A percentile compares a stretch with the other conserved stretches of the same genome.
Evolutionary conservation across 2,888 invertebrate species (phyloP).

Genomic region (Xanthia icteritia): DNA sequence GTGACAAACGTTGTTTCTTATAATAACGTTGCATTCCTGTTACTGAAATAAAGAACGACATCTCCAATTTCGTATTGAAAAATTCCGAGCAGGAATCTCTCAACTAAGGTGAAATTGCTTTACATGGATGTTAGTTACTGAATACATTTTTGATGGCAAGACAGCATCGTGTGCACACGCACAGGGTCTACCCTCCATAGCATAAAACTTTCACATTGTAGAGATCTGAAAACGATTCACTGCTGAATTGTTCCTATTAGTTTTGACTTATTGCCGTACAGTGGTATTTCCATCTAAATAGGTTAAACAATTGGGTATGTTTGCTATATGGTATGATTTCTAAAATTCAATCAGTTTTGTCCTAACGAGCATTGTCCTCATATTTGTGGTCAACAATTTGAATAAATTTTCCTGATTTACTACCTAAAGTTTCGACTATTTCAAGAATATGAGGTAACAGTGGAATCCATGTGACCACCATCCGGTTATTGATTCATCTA

Average conservation of each 20-base stretch:
- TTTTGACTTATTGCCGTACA: neutral
- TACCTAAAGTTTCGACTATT: slow-evolving; percentile 28
- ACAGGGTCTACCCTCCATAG: neutral
- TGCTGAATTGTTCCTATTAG: neutral
- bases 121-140: neutral
- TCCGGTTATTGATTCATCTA: slow-evolving; percentile 32
- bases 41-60: neutral
- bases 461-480: neutral
- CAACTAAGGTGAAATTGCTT: neutral
- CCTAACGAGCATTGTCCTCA: slow-evolving; percentile 1
- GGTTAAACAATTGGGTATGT: neutral
- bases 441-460: slow-evolving; percentile 37
- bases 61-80: neutral
- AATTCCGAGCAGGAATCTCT: neutral
- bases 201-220: neutral
- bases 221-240: neutral
- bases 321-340: neutral
- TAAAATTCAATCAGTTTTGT: neutral
- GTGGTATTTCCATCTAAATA: neutral
- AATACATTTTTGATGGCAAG: neutral
- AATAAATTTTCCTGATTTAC: slow-evolving; percentile 48
- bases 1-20: neutral
- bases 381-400: slow-evolving; percentile 26
- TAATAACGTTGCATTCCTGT: neutral
- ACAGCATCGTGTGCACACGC: too few species aligned